phyloP scores from a whole-genome alignment of 2,797 vertebrate species.

The Pyrocephalus nanus region DNA sequence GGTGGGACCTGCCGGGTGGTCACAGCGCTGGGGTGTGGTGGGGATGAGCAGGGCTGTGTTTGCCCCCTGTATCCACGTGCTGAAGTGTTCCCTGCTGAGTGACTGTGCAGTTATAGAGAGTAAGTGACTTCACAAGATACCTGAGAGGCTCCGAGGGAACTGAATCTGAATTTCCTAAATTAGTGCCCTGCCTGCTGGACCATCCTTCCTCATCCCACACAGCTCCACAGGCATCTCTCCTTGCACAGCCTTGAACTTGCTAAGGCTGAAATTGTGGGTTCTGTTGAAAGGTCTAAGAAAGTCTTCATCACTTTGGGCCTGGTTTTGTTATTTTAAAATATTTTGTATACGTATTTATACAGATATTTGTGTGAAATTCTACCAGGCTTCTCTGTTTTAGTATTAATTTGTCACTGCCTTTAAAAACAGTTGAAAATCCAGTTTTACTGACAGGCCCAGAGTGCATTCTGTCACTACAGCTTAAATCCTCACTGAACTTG shows the following conservation, averaged over 20 bases:
- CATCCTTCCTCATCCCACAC: background rate
- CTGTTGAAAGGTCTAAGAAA: background rate
- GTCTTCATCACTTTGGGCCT: background rate
- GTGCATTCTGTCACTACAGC: slow-evolving; percentile 35
- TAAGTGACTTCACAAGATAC: background rate
- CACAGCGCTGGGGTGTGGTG: rapidly evolving
- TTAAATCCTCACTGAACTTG: slow-evolving; percentile 49
- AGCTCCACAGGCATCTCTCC: background rate
- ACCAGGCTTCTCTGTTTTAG: background rate
- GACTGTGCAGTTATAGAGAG: background rate
- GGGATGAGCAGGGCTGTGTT: background rate
- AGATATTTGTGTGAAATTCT: background rate
- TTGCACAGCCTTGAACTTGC: background rate
- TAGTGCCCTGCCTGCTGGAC: background rate
- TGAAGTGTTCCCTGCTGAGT: background rate
- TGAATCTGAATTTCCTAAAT: background rate
- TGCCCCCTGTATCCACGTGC: background rate
- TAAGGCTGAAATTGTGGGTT: background rate
- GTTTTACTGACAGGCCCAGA: slow-evolving; percentile 25
- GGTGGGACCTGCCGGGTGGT: background rate
- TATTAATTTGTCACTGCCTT: background rate
- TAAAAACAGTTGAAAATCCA: slow-evolving; percentile 4
- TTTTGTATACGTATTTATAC: background rate
- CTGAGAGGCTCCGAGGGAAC: background rate
- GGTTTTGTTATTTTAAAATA: background rate